Percentiles rank a stretch among this genome's conserved stretches.
Evolutionary conservation across 2,888 invertebrate species (phyloP).

Genomic region (Caradrina kadenii): DNA sequence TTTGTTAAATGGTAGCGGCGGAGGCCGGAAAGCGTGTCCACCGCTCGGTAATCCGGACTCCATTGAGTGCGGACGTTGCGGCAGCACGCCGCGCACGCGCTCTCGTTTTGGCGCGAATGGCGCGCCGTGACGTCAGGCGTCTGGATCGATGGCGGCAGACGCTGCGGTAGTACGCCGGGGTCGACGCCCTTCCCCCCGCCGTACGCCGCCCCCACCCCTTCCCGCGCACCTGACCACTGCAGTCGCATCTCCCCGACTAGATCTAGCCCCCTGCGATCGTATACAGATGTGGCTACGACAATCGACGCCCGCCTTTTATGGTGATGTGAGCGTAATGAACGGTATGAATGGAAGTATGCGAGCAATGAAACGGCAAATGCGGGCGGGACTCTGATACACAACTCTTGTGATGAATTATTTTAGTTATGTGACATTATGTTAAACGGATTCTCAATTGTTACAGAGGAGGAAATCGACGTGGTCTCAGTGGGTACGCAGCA

Average conservation of each 20-base stretch:
- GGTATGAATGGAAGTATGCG: conserved; percentile 83
- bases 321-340: conserved; percentile 82
- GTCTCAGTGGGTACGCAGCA: conserved; percentile 92
- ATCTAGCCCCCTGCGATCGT: conserved; percentile 77
- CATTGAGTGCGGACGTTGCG: conserved; percentile 89
- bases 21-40: conserved; percentile 85
- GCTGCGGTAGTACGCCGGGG: conserved; percentile 90
- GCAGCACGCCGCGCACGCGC: conserved; percentile 87
- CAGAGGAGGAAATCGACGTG: conserved; percentile 96
- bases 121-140: conserved; percentile 90
- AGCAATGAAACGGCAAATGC: conserved; percentile 72
- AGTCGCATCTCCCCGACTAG: conserved; percentile 85
- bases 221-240: conserved; percentile 87
- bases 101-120: conserved; percentile 90
- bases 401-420: conserved; percentile 42
- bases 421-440: conserved; percentile 50
- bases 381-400: conserved; percentile 58
- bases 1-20: conserved; percentile 77
- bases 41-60: conserved; percentile 84
- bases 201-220: conserved; percentile 71
- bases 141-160: conserved; percentile 91
- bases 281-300: conserved; percentile 78
- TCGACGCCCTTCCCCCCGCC: conserved; percentile 84
- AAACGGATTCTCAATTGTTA: conserved; percentile 85
- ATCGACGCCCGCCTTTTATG: conserved; percentile 83